Evolutionary conservation across 2,888 invertebrate species (phyloP), one percentile per base, ranked within the genome.

Genomic region (Crocallis elinguaria): DNA sequence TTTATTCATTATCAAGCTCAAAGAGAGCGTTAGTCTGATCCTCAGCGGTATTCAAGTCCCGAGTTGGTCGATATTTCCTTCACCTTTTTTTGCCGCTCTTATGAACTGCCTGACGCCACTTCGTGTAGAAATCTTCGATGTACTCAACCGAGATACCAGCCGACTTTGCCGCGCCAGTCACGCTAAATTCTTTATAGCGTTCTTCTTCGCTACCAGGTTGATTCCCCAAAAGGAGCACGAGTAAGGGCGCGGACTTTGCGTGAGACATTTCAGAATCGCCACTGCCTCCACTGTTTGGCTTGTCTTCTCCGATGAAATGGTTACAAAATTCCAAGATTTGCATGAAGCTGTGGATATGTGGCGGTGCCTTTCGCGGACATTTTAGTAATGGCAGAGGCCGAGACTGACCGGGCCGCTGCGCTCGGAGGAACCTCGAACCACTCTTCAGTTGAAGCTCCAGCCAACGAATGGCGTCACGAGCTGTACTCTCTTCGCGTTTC

Each of bases 401-500:
- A 17, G 94, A 93, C 84, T 98, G 98, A 54, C 96, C 95, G 12
- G 95, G 94, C 14, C 97, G 94, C 85, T 98, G 98, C 0, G 97
- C 95, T 64, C 97, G 93, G 71, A 98, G 92, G 80, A 95, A 98
- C 61, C 98, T 93, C 68, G 97, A 97, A 8, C 98, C 98, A 60
- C 95, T 94, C 64, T 95, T 94, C 62, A 98, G 94, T 77, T 98
- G 97, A 27, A 93, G 92, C 84, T 98, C 98, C 60, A 98, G 89
- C 98, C 98, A 98, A 64, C 98, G 95, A 54, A 98, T 98, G 2
- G 97, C 97, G 78, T 98, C 97, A 43, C 98, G 93, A 0, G 98
- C 98, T 60, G 95, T 94, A 61, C 94, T 94, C 71, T 95, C 95
- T 64, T 95, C 95, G 55, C 96, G 95, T 88, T 98, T 98, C 69